A percentile compares a stretch with the other conserved stretches of the same genome.
phyloP scores from a whole-genome alignment of 2,113 vertebrate genomes.

The Calidris pugnax region DNA sequence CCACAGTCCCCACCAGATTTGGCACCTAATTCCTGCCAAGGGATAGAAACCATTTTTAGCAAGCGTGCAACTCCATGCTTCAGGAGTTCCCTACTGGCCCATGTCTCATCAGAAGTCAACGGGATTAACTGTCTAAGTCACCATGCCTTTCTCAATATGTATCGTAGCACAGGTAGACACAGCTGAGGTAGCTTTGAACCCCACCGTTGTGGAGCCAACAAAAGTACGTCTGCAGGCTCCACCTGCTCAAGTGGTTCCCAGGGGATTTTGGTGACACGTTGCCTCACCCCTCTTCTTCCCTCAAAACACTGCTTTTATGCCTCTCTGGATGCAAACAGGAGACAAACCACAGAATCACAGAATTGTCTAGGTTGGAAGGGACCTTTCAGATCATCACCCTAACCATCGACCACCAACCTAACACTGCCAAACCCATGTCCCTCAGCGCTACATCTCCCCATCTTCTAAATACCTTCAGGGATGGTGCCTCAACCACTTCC shows the following conservation, averaged over 20 bases:
- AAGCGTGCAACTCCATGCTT: background rate
- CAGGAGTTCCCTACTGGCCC: background rate
- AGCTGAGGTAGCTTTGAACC: background rate
- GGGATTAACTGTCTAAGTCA: background rate
- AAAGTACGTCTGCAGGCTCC: background rate
- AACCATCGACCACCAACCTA: background rate
- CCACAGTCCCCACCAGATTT: background rate
- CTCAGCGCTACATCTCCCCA: background rate
- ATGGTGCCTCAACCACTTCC: background rate
- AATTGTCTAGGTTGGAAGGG: background rate
- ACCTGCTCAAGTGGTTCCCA: background rate
- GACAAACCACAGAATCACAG: background rate
- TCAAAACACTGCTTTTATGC: background rate
- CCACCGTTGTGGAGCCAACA: background rate
- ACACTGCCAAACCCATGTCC: background rate
- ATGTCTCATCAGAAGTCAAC: background rate
- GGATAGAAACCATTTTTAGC: background rate
- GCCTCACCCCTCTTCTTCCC: background rate
- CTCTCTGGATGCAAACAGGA: background rate
- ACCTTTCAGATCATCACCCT: background rate
- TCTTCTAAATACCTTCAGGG: background rate
- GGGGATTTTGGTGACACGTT: background rate
- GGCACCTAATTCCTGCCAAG: background rate
- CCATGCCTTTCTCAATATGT: background rate
- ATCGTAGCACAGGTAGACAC: accelerated